These are phyloP conservation scores for Hypercompe scribonia DNA, from an alignment of 2,888 invertebrate genomes.

Conservation along the genomic window DNA sequence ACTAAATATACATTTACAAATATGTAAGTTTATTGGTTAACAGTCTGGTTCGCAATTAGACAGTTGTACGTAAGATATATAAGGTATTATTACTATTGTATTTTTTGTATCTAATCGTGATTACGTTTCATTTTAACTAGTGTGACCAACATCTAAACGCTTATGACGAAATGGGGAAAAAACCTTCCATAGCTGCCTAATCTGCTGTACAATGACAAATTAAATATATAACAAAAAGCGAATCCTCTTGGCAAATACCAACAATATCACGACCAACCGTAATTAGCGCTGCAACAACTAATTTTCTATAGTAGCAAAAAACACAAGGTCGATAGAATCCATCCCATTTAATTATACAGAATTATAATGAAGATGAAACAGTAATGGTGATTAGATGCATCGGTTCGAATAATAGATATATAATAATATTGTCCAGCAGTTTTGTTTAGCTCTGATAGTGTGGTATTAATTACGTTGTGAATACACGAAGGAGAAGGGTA, in stretches of 20 bases:
- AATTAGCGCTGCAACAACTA: conserved; percentile 58
- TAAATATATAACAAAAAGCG: conserved; percentile 36
- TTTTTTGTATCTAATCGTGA: background rate
- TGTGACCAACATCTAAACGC: background rate
- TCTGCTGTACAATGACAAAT: background rate
- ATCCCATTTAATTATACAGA: conserved; percentile 35
- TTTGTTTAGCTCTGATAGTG: background rate
- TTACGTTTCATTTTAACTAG: background rate
- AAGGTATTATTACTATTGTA: too few relatives aligned
- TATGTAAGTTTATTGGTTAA: too few relatives aligned
- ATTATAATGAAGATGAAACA: conserved; percentile 25
- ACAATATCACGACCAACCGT: conserved; percentile 38
- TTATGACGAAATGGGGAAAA: background rate
- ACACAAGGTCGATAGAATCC: conserved; percentile 49
- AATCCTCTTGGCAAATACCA: conserved; percentile 42
- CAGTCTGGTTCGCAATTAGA: too few relatives aligned
- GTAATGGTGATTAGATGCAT: conserved; percentile 33
- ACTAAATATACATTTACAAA: too few relatives aligned
- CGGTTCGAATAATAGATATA: background rate
- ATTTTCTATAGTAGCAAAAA: conserved; percentile 54
- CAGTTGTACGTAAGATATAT: too few relatives aligned
- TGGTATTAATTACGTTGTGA: background rate
- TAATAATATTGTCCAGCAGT: background rate
- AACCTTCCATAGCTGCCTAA: background rate
- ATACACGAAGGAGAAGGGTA: too few relatives aligned